These are phyloP conservation scores for Hydrotaea cyrtoneurina DNA, from an alignment of 2,888 invertebrate species.

Conservation along the genomic window DNA sequence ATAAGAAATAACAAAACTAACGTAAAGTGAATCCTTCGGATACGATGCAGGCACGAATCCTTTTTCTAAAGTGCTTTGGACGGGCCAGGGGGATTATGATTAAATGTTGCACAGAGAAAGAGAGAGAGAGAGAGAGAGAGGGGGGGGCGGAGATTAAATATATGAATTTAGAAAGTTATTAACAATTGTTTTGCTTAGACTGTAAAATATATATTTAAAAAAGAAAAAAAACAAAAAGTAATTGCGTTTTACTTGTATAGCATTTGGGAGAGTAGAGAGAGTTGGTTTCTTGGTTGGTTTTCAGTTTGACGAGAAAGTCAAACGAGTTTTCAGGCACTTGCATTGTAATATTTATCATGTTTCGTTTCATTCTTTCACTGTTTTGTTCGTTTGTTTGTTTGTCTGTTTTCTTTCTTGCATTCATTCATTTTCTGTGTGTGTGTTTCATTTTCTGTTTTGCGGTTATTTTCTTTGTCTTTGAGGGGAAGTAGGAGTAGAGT, in stretches of 20 bases:
- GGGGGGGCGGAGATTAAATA: not conserved
- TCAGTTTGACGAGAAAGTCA: conserved; percentile 63
- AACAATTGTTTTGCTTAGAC: conserved; percentile 36
- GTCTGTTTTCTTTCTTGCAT: conserved; percentile 7
- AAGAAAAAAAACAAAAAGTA: not conserved
- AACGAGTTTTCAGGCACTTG: conserved; percentile 70
- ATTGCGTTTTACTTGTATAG: conserved; percentile 46
- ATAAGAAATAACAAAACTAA: not conserved
- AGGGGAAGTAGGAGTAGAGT: not conserved
- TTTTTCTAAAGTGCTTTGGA: not conserved
- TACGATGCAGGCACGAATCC: not conserved
- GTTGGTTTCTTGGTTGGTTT: conserved; percentile 36
- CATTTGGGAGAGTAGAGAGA: conserved; percentile 5
- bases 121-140: too few species aligned
- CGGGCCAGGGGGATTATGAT: not conserved
- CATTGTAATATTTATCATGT: conserved; percentile 55
- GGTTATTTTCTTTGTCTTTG: not conserved
- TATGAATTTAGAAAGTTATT: conserved; percentile 37
- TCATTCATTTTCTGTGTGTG: too few species aligned
- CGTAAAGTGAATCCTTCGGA: not conserved
- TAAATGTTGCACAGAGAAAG: too few species aligned
- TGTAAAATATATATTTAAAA: conserved; percentile 20
- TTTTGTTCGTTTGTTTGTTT: conserved; percentile 21
- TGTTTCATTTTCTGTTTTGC: conserved; percentile 1
- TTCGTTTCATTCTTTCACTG: conserved; percentile 21